These are phyloP conservation scores for Ypsolopha sequella DNA, from an alignment of 2,888 invertebrate species.

Conservation along the genomic window DNA sequence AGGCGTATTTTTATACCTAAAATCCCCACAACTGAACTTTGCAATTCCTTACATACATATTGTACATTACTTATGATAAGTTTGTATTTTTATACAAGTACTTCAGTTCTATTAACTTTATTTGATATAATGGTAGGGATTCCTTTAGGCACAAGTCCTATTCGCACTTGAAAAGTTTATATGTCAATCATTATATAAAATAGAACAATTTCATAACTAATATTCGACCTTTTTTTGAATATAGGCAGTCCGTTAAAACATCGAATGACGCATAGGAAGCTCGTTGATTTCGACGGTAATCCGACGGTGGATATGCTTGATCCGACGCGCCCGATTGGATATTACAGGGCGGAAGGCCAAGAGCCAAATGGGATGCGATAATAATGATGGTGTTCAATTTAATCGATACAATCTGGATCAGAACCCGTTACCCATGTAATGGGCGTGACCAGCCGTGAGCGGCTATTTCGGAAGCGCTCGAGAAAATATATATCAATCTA, in stretches of 20 bases:
- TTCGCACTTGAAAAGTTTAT: too few species aligned
- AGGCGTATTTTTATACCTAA: too few species aligned
- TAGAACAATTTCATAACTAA: too few species aligned
- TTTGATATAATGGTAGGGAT: too few species aligned
- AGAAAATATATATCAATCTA: not conserved
- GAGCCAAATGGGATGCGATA: constrained; percentile 3
- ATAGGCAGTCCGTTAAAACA: not conserved
- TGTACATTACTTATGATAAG: too few species aligned
- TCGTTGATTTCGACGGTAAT: not conserved
- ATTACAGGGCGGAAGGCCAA: not conserved
- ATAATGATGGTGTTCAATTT: constrained; percentile 5
- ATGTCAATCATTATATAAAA: too few species aligned
- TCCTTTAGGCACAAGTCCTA: too few species aligned
- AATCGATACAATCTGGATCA: constrained; percentile 1
- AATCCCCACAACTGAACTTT: too few species aligned
- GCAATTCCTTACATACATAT: too few species aligned
- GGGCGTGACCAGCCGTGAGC: not conserved
- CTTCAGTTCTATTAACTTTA: too few species aligned
- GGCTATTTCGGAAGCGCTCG: not conserved
- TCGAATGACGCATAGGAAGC: not conserved
- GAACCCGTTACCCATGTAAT: not conserved
- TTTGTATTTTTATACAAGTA: too few species aligned
- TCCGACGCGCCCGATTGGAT: not conserved
- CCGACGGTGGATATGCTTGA: not conserved
- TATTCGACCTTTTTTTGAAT: too few species aligned